Evolutionary conservation across 2,888 invertebrate genomes (phyloP), one percentile per base, ranked within the genome.

Genomic region (Rhimphoctona megacephalus): DNA sequence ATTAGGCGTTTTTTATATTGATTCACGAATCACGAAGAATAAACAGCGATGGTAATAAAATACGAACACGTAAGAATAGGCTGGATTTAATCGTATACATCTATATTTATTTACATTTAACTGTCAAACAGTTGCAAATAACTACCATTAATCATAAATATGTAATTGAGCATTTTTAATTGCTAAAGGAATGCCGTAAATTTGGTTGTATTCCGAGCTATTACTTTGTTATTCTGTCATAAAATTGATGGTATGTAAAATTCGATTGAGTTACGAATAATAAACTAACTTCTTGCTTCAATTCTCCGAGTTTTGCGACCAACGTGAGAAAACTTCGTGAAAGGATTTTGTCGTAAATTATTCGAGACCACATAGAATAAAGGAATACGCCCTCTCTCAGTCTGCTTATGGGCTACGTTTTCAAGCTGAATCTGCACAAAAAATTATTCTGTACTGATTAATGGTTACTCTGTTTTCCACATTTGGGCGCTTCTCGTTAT

Each of bases 341-440:
- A 79, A 74, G 83, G 79, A 74, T 73, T 52, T 74, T 73, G 66
- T 79, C 83, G 79, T 84, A 61, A 73, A 54, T 54, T 73, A 74
- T 84, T 74, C 57, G 64, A 73, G n/a, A n/a, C 39, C 36, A 72
- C 36, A 74, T 22, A 52, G 46, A 72, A 72, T 46, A 30, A 22
- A 9, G 43, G 25, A 66, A 64, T 66, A 66, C 66, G 73, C 78
- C 22, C 9, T n/a, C 9, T 30, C 17, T 17, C 19, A 4, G 49
- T 25, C 8, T 36, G 36, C 66, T 82, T 67, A 46, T 79, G 46
- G 54, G 22, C 66, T 64, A 46, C 54, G 46, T 83, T 70, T 77
- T 67, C 19, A 39, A 46, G 54, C 67, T 66, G 33, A 66, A 43
- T 36, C 43, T 43, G 25, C 19, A 49, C 9, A 49, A 49, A 49